Percentiles rank a stretch among this genome's conserved stretches.
phyloP scores from a whole-genome alignment of 2,113 vertebrate genomes.

The Menidia beryllina region DNA sequence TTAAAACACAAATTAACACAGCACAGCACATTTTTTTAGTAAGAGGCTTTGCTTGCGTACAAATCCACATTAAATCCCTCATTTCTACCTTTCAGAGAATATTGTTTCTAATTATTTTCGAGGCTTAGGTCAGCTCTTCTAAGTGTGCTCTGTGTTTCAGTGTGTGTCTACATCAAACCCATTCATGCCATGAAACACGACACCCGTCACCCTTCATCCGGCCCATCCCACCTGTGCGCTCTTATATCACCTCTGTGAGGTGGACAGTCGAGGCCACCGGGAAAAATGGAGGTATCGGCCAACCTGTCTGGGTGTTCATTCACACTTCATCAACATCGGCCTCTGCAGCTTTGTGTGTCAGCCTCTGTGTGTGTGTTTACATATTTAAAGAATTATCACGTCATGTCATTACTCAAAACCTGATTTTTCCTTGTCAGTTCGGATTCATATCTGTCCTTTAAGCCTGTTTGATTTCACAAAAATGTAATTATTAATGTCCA shows the following conservation, averaged over 20 bases:
- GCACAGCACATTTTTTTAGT: too few species aligned
- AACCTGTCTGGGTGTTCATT: slow-evolving; percentile 24
- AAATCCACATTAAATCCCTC: too few species aligned
- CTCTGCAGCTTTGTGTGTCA: not conserved
- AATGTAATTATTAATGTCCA: too few species aligned
- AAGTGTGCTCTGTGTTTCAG: slow-evolving; percentile 57
- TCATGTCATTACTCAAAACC: too few species aligned
- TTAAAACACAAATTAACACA: too few species aligned
- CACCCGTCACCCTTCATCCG: slow-evolving; percentile 50
- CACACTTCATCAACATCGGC: slow-evolving; percentile 24
- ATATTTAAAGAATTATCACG: too few species aligned
- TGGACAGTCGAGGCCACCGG: slow-evolving; percentile 29
- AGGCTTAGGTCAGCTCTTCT: slow-evolving; percentile 16
- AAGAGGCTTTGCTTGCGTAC: not conserved
- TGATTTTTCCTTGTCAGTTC: too few species aligned
- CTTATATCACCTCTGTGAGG: slow-evolving; percentile 30
- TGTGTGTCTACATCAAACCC: slow-evolving; percentile 45
- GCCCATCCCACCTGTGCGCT: slow-evolving; percentile 35
- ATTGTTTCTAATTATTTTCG: too few species aligned
- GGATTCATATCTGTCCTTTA: too few species aligned
- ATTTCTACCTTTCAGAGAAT: too few species aligned
- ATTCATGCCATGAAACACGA: slow-evolving; percentile 57
- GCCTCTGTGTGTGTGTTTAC: slow-evolving; percentile 10
- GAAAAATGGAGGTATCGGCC: slow-evolving; percentile 51
- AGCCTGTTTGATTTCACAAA: too few species aligned